Base-by-base conservation (phyloP, 2,797 vertebrate species). In the Carduelis carduelis region DNA sequence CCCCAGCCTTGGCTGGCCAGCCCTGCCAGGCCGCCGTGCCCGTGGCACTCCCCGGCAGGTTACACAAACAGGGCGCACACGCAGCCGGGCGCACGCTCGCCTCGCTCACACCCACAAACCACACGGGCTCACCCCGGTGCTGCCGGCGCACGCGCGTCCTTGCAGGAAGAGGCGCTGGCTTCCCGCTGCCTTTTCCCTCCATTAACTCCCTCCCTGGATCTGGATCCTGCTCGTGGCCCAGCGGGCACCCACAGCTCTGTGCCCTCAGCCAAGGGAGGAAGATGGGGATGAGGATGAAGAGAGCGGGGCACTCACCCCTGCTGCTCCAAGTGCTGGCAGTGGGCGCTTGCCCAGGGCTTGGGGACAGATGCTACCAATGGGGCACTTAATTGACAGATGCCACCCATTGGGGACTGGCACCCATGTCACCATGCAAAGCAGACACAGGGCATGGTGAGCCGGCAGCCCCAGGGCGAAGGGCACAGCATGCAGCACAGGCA, bases 41-140 rank as follows among this genome's bases (percentile, higher is more conserved):
- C 18, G 30, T 43, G 70, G 34, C 47, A 12, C 35, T 47, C 30
- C 16, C 71, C 50, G 11, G 32, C 63, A 17, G 93, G 89, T 93
- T 22, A 28, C 66, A 66, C 93, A 23, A 39, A 27, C 55, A 8
- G 89, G 22, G 93, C 7, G 7, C 91, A 55, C 89, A 59, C 61
- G 18, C 78, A 64, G 93, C 89, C 59, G 3, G 66, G 83, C 44
- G 41, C 95, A 82, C 92, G 88, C 94, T 71, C 13, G 2, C 86
- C 86, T 16, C 9, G 55, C 91, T 81, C 88, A 68, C 89, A 92
- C 87, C 96, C 96, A 87, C 94, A 68, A 92, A 95, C 83, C 94
- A 9, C 95, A 90, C 72, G 8, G 90, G 90, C 83, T 93, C 88
- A 59, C 88, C 95, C 92, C 88, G 30, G 1, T 17, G 90, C 90